These are phyloP conservation scores for Scaptomyza tumidula DNA, from an alignment of 2,888 invertebrate species.

Conservation along the genomic window DNA sequence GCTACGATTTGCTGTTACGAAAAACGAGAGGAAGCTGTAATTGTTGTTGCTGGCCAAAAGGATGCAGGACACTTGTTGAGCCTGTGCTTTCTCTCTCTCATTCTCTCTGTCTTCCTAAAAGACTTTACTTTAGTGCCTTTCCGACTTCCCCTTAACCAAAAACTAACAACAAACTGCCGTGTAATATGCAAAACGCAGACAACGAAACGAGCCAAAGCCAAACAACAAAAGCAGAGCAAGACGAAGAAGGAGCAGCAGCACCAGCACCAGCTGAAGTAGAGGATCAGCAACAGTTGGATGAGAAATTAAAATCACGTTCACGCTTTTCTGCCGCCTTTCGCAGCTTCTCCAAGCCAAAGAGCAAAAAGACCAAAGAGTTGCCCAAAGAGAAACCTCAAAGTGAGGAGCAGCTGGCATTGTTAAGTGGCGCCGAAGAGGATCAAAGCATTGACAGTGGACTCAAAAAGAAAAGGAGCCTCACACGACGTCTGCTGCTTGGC, in stretches of 20 bases:
- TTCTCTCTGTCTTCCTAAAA: background rate
- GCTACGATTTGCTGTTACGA: conserved; percentile 12
- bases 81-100: background rate
- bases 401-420: conserved; percentile 24
- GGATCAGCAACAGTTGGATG: conserved; percentile 20
- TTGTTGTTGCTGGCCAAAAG: conserved; percentile 1
- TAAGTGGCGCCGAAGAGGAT: conserved; percentile 50
- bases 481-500: conserved; percentile 77
- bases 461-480: conserved; percentile 79
- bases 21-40: background rate
- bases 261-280: background rate
- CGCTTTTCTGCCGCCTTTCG: conserved; percentile 82
- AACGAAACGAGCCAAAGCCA: conserved; percentile 50
- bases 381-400: conserved; percentile 20
- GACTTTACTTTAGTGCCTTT: background rate
- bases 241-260: conserved; percentile 26
- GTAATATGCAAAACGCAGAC: conserved; percentile 83
- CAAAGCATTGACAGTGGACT: conserved; percentile 44
- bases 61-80: conserved; percentile 18
- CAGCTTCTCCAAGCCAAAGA: conserved; percentile 75
- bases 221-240: conserved; percentile 37
- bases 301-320: conserved; percentile 80
- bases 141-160: conserved; percentile 4
- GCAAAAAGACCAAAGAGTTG: conserved; percentile 59
- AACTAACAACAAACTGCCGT: conserved; percentile 3